These are phyloP conservation scores for Clitarchus hookeri DNA, from an alignment of 2,888 invertebrate genomes.

Conservation along the genomic window DNA sequence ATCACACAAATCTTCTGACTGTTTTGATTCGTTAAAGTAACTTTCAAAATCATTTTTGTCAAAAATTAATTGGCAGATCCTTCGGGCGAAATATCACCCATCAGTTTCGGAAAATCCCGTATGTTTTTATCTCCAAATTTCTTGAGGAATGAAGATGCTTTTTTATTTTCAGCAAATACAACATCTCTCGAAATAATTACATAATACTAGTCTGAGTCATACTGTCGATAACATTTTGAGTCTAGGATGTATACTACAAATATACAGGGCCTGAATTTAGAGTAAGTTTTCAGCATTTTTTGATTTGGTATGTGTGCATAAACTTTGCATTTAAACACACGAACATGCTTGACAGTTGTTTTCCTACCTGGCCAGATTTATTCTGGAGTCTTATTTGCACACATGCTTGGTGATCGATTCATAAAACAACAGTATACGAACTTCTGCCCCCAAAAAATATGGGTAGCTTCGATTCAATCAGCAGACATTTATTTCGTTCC, in stretches of 20 bases:
- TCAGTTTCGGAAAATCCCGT: neutral
- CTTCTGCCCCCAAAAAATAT: neutral
- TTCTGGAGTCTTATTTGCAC: neutral
- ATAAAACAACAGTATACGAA: neutral
- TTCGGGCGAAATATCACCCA: neutral
- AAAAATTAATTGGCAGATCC: neutral
- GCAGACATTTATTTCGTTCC: neutral
- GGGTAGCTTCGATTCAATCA: neutral
- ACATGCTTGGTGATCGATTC: neutral
- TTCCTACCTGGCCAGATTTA: neutral
- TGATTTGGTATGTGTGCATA: neutral
- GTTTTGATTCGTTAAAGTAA: neutral
- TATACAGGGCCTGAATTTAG: neutral
- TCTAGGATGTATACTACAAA: neutral
- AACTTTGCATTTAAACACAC: neutral
- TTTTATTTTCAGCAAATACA: neutral
- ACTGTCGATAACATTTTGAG: neutral
- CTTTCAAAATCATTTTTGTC: neutral
- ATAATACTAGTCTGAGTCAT: neutral
- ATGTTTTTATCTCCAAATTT: neutral
- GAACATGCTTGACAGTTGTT: neutral
- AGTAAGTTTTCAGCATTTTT: neutral
- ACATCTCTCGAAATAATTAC: neutral
- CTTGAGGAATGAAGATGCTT: neutral
- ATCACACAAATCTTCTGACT: neutral